phyloP scores from a whole-genome alignment of 2,113 vertebrate species.

The Leptodactylus fuscus region DNA sequence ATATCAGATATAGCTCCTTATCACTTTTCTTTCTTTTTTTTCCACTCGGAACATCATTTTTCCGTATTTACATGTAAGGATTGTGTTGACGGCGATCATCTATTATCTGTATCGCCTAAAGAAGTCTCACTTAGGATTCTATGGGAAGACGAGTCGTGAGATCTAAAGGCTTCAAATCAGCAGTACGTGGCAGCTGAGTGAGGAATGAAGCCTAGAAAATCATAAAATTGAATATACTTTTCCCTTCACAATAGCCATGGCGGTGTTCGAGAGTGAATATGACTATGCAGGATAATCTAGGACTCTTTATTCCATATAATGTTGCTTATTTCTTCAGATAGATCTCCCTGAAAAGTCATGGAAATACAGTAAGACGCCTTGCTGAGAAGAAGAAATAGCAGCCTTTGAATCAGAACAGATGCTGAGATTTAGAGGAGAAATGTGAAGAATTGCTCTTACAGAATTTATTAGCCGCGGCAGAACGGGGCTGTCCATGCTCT shows the following conservation, averaged over 20 bases:
- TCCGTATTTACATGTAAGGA: background rate
- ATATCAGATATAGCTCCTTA: no score
- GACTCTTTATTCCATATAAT: background rate
- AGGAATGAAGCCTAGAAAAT: background rate
- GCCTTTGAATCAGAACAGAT: conserved; percentile 3
- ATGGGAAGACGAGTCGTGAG: background rate
- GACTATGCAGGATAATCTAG: background rate
- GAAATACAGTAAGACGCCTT: background rate
- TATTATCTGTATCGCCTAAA: background rate
- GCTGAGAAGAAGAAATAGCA: conserved; percentile 9
- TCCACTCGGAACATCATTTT: background rate
- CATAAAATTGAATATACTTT: background rate
- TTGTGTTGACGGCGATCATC: background rate
- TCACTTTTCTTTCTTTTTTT: no score
- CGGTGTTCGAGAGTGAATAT: background rate
- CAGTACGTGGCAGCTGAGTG: background rate
- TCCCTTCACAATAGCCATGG: background rate
- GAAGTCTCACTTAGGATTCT: background rate
- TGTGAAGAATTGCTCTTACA: background rate
- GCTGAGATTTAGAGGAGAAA: conserved; percentile 13
- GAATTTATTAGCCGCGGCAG: background rate
- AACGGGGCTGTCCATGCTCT: background rate
- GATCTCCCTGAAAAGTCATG: background rate
- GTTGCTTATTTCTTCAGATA: conserved; percentile 6
- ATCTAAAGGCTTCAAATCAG: background rate